Percentiles rank a stretch among this genome's conserved stretches.
Evolutionary conservation across 2,113 vertebrate genomes (phyloP).

Genomic region (Lethenteron camtschaticum): DNA sequence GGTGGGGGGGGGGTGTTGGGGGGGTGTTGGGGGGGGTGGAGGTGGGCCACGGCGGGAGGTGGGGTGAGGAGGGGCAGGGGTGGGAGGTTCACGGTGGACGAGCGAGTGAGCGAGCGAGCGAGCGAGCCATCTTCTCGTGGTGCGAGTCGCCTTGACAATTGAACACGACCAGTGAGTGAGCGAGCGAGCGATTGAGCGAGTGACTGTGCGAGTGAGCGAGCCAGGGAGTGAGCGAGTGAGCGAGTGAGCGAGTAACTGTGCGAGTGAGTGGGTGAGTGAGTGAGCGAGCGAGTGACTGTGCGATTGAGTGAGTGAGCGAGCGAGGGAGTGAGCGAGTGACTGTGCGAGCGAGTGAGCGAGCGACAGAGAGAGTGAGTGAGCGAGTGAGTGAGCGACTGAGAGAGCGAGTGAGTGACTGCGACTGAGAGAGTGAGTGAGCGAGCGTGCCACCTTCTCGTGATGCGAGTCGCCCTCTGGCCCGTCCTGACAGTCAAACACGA

Average conservation of each 20-base stretch:
- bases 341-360: neutral
- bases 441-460: neutral
- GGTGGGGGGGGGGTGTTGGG: neutral
- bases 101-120: neutral
- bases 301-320: neutral
- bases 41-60: neutral
- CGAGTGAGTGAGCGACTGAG: neutral
- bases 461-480: slow-evolving; percentile 83
- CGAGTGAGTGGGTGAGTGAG: no score
- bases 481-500: slow-evolving; percentile 94
- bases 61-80: neutral
- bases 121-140: neutral
- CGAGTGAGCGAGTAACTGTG: no score
- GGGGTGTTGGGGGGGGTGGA: neutral
- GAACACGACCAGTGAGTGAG: no score
- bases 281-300: no score
- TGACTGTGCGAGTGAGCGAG: no score
- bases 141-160: no score
- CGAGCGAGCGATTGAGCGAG: no score
- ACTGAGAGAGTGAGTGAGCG: neutral
- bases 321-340: neutral
- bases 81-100: neutral
- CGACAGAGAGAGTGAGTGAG: neutral
- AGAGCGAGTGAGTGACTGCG: neutral
- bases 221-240: no score